These are phyloP conservation scores for Oreochromis grahami DNA, from an alignment of 2,797 vertebrate genomes.

Conservation along the genomic window DNA sequence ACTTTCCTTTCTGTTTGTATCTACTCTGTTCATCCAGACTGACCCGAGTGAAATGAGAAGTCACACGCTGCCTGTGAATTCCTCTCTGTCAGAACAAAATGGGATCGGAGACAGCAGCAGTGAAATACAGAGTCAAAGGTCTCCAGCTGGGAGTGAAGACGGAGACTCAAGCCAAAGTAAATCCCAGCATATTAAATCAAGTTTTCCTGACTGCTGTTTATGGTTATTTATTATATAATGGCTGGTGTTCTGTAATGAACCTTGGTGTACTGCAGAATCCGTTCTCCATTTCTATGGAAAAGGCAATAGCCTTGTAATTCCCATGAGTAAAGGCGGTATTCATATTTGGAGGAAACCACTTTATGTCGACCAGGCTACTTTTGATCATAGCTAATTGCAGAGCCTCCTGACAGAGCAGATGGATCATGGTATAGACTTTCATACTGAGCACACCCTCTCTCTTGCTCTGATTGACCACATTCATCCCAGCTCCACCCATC, in stretches of 20 bases:
- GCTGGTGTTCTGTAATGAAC: not conserved
- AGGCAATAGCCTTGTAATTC: slow-evolving; percentile 1
- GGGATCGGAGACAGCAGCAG: slow-evolving; percentile 66
- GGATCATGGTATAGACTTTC: slow-evolving; percentile 46
- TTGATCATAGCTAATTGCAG: slow-evolving; percentile 68
- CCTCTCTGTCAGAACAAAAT: slow-evolving; percentile 72
- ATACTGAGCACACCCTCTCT: slow-evolving; percentile 38
- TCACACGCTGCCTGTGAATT: slow-evolving; percentile 76
- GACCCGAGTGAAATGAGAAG: slow-evolving; percentile 53
- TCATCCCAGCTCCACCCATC: slow-evolving; percentile 49
- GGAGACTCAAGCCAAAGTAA: slow-evolving; percentile 78
- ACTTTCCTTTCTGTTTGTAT: not conserved
- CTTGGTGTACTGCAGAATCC: not conserved
- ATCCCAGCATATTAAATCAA: slow-evolving; percentile 38
- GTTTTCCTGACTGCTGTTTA: not conserved
- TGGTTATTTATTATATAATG: slow-evolving; percentile 9
- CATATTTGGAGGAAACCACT: slow-evolving; percentile 31
- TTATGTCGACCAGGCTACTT: slow-evolving; percentile 33
- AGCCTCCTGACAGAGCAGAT: slow-evolving; percentile 39
- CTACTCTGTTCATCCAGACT: slow-evolving; percentile 53
- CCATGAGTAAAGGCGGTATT: slow-evolving; percentile 12
- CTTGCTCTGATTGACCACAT: slow-evolving; percentile 54
- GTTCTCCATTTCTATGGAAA: not conserved
- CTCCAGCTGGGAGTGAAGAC: slow-evolving; percentile 67
- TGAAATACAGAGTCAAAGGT: slow-evolving; percentile 45